These are phyloP conservation scores for Pachyrhynchus sulphureomaculatus DNA, from an alignment of 1,140 invertebrate genomes.

Conservation along the genomic window DNA sequence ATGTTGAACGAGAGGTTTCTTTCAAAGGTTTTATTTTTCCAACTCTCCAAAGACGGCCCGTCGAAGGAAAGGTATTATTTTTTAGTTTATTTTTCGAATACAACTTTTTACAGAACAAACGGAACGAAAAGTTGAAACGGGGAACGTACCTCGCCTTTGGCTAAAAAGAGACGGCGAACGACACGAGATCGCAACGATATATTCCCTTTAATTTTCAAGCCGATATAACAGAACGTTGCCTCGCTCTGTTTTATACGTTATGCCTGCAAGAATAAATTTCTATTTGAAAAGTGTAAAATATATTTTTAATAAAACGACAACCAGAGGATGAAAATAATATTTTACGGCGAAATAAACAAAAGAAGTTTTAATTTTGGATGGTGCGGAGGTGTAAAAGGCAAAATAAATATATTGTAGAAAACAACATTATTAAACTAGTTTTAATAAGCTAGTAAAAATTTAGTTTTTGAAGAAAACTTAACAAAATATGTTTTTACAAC, in stretches of 20 bases:
- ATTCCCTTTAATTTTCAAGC: constrained; percentile 27
- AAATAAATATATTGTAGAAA: background rate
- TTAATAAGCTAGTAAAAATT: no score
- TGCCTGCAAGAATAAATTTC: constrained; percentile 24
- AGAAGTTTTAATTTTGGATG: background rate
- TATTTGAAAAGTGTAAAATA: constrained; percentile 28
- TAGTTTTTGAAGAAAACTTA: no score
- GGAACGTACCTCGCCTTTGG: constrained; percentile 20
- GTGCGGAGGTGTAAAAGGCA: background rate
- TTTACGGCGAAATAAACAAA: constrained; percentile 11
- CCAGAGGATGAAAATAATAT: constrained; percentile 16
- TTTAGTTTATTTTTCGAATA: constrained; percentile 33
- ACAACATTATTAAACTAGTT: background rate
- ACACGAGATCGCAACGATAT: constrained; percentile 2
- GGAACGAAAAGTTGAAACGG: constrained; percentile 25
- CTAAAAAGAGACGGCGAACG: constrained; percentile 6
- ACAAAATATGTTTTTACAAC: no score
- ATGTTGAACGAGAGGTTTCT: constrained; percentile 20
- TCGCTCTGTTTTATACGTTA: constrained; percentile 2
- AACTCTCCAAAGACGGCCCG: constrained; percentile 28
- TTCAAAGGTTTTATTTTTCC: constrained; percentile 30
- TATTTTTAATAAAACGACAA: constrained; percentile 30
- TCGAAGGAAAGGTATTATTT: constrained; percentile 33
- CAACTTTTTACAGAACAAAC: constrained; percentile 34
- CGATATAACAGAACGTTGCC: background rate